Evolutionary conservation across 1,140 invertebrate genomes (phyloP).

Genomic region (Druon quercuslanigerum): DNA sequence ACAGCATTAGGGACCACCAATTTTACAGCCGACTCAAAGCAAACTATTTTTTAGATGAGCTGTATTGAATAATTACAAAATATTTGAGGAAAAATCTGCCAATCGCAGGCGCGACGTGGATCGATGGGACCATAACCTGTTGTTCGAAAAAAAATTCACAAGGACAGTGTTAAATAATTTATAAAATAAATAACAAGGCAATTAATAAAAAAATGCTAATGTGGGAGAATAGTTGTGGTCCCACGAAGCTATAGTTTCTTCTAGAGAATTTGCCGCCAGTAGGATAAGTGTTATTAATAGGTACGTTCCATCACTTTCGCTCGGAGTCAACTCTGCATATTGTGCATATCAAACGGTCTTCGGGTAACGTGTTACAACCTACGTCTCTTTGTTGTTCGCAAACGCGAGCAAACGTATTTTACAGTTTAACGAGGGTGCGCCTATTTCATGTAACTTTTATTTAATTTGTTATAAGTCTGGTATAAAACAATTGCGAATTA

Average conservation of each 20-base stretch:
- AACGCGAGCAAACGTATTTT: neutral
- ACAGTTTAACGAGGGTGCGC: neutral
- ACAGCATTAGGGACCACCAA: constrained; percentile 8
- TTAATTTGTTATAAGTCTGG: too few species aligned
- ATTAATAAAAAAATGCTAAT: neutral
- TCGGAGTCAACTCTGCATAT: neutral
- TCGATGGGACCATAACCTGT: too few species aligned
- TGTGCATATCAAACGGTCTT: neutral
- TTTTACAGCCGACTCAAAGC: neutral
- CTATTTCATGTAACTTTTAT: neutral
- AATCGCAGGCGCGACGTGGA: too few species aligned
- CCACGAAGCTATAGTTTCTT: constrained; percentile 26
- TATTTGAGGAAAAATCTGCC: too few species aligned
- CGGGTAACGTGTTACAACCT: neutral
- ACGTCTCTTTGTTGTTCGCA: neutral
- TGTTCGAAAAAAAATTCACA: too few species aligned
- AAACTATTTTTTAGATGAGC: too few species aligned
- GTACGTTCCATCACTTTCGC: constrained; percentile 27
- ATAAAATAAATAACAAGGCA: neutral
- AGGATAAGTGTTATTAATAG: constrained; percentile 16
- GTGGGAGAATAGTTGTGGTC: constrained; percentile 8
- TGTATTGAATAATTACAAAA: too few species aligned
- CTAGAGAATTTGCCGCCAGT: constrained; percentile 16
- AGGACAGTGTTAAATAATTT: too few species aligned
- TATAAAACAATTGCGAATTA: too few species aligned